phyloP scores from a whole-genome alignment of 1,140 invertebrate species.

The Lanistes nyassanus region DNA sequence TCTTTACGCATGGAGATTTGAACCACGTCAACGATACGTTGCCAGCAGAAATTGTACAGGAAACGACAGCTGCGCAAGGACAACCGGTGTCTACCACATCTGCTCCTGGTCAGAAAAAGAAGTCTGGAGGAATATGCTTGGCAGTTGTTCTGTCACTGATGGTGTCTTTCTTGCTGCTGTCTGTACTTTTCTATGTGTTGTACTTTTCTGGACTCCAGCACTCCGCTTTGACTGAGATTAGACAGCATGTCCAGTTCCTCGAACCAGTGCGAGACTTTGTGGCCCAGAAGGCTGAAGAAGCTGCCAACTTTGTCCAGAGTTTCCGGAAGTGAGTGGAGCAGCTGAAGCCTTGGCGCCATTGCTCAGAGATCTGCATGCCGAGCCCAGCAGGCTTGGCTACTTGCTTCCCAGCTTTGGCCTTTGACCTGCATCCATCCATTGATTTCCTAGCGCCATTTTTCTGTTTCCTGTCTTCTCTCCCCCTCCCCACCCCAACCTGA shows the following conservation, averaged over 20 bases:
- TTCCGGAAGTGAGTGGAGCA: conserved; percentile 25
- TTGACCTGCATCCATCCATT: conserved; percentile 10
- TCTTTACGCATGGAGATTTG: conserved; percentile 31
- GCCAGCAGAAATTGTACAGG: conserved; percentile 25
- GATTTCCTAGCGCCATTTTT: too few relatives aligned
- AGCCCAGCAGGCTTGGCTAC: not conserved
- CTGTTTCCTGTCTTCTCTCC: too few relatives aligned
- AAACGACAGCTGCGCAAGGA: conserved; percentile 22
- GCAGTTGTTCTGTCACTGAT: conserved; percentile 42
- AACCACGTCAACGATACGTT: conserved; percentile 38
- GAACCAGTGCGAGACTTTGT: conserved; percentile 53
- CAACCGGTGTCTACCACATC: conserved; percentile 16
- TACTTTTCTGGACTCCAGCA: conserved; percentile 54
- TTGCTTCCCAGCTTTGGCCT: not conserved
- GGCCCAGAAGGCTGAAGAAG: conserved; percentile 31
- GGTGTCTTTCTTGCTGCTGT: conserved; percentile 46
- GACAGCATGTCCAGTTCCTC: conserved; percentile 47
- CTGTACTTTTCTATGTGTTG: conserved; percentile 46
- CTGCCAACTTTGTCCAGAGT: conserved; percentile 15
- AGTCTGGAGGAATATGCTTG: conserved; percentile 28
- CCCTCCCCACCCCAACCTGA: too few relatives aligned
- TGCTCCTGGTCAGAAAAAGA: conserved; percentile 15
- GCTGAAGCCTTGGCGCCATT: too few relatives aligned
- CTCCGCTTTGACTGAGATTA: conserved; percentile 41
- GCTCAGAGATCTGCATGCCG: too few relatives aligned